These are phyloP conservation scores for Calliopum simillimum DNA, from an alignment of 2,888 invertebrate genomes.

Conservation along the genomic window DNA sequence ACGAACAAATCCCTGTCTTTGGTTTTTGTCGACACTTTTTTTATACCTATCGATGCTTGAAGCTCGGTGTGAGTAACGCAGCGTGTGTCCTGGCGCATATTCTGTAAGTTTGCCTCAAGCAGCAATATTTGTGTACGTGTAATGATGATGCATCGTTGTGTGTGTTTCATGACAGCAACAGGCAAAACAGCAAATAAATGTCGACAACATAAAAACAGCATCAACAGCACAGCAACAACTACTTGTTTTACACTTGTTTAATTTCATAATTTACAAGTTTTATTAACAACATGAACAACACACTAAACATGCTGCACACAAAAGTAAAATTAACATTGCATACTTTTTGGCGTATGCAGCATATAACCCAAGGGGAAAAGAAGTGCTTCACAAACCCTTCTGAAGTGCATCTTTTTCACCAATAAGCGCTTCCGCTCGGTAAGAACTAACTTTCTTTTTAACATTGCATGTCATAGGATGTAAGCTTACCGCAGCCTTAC, in stretches of 20 bases:
- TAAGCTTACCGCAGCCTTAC: no score
- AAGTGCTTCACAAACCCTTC: no score
- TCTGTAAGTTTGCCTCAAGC: background rate
- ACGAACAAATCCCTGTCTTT: no score
- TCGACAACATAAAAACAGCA: slow-evolving; percentile 8
- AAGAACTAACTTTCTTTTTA: no score
- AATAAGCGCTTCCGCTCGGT: no score
- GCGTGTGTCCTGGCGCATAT: slow-evolving; percentile 4
- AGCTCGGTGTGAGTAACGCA: background rate
- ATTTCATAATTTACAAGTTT: background rate
- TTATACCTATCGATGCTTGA: no score
- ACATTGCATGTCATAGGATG: no score
- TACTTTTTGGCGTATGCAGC: background rate
- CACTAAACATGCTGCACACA: no score
- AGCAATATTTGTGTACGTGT: background rate
- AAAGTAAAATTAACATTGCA: slow-evolving; percentile 3
- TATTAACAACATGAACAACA: background rate
- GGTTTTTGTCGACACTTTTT: no score
- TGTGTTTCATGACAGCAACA: slow-evolving; percentile 9
- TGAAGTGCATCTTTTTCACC: no score
- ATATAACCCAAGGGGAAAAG: no score
- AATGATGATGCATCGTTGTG: background rate
- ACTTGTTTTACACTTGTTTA: slow-evolving; percentile 16
- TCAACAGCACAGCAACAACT: background rate
- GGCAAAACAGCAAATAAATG: slow-evolving; percentile 1